These are phyloP conservation scores for Oncorhynchus gorbuscha DNA, from an alignment of 2,113 vertebrate species.

Conservation along the genomic window DNA sequence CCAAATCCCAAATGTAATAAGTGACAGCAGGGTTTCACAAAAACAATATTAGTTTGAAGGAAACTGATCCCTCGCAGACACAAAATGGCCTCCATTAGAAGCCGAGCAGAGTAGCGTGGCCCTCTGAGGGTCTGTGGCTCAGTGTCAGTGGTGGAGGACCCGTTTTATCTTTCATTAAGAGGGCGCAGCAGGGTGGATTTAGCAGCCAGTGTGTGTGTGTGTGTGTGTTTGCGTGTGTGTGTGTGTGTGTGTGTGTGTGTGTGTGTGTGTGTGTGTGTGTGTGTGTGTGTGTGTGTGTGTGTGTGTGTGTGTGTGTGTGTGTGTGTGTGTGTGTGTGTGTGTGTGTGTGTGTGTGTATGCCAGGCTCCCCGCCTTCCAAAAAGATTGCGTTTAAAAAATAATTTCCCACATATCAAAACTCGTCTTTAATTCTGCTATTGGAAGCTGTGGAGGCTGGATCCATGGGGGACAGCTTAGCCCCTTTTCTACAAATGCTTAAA, in stretches of 20 bases:
- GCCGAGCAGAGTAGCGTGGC: constrained; percentile 94
- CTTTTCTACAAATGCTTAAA: constrained; percentile 67
- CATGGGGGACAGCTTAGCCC: constrained; percentile 54
- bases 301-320: too few species aligned
- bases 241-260: too few species aligned
- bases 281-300: too few species aligned
- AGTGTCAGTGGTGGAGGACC: constrained; percentile 94
- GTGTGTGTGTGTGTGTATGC: too few species aligned
- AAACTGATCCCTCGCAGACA: constrained; percentile 76
- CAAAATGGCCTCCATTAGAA: constrained; percentile 98
- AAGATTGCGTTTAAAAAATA: constrained; percentile 66
- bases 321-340: too few species aligned
- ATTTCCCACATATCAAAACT: constrained; percentile 69
- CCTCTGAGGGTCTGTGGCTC: constrained; percentile 95
- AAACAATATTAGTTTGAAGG: constrained; percentile 91
- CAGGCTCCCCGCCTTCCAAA: background rate
- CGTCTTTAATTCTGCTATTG: constrained; percentile 67
- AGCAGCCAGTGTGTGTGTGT: constrained; percentile 38
- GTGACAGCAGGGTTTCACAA: constrained; percentile 62
- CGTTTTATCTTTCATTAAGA: constrained; percentile 99
- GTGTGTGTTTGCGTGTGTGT: too few species aligned
- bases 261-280: too few species aligned
- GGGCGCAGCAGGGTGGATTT: constrained; percentile 93
- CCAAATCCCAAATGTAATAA: constrained; percentile 51
- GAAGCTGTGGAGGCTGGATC: constrained; percentile 44